Base-by-base conservation (phyloP, 2,888 invertebrate genomes). In the Netelia fuscicornis region DNA sequence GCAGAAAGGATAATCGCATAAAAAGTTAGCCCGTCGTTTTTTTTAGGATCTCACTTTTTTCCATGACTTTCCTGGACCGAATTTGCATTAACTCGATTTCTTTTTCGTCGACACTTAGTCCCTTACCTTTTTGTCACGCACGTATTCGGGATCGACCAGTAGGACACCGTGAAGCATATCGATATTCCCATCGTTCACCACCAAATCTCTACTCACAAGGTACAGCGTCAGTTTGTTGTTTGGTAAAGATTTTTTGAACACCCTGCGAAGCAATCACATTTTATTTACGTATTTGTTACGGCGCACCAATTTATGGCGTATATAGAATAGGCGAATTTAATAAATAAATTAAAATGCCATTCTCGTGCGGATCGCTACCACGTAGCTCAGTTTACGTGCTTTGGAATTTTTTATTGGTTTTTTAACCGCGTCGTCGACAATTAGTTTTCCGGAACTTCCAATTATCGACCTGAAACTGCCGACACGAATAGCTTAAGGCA, bases 91-190 rank as follows among this genome's bases (percentile, higher is more conserved):
- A 54, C 8, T 3, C 23, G 23, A 68, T 58, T 68, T 48, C 10
- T 42, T 58, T 48, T 65, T 9, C 17, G 25, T 64, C 2, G 25
- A 2, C 56, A 71, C 17, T 79, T 65, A 56, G 37, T 68, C 58
- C 64, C 88, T 91, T 89, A 96, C 96, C 94, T 98, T 98, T 92
- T 97, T 96, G 86, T 97, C 97, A 89, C 96, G 96, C 67, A 97
- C 95, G 90, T 96, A 97, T 82, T 98, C 98, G 0, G 98, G 97
- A 92, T 99, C 99, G 56, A 98, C 97, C 88, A 98, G 96, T 2
- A 99, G 96, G 48, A 99, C 98, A 30, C 99, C 99, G 93, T 98
- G 98, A 83, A 98, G 95, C 88, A 96, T 96, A 92, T 97, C 97
- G 87, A 97, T 96, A 92, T 95, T 94, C 83, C 96, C 96, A 87